Percentiles rank a stretch among this genome's conserved stretches.
phyloP scores from a whole-genome alignment of 2,113 vertebrate species.

The Myodes glareolus region DNA sequence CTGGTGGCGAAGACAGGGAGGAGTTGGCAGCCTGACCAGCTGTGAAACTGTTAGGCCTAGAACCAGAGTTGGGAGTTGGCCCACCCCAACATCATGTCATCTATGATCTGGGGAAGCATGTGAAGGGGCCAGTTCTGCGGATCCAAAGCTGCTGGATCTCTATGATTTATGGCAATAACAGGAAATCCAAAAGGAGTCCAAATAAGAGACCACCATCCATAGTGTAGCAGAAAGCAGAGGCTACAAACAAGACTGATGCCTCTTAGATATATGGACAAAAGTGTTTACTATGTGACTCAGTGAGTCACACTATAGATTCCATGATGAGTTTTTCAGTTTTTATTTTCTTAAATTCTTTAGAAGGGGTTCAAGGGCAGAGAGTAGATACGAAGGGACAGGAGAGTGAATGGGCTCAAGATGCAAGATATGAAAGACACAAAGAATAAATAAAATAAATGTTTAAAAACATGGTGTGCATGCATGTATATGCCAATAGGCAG shows the following conservation, averaged over 20 bases:
- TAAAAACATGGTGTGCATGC: neutral
- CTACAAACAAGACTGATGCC: neutral
- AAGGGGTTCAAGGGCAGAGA: neutral
- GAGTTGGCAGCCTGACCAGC: neutral
- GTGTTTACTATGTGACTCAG: neutral
- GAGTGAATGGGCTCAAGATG: neutral
- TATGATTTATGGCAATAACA: neutral
- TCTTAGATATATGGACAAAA: neutral
- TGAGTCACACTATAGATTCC: neutral
- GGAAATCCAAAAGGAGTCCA: neutral
- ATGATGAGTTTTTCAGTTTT: neutral
- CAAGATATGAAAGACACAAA: neutral
- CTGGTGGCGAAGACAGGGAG: neutral
- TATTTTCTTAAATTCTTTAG: neutral
- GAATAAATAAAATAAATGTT: neutral
- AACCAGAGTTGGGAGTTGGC: too few species aligned
- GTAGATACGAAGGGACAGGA: neutral
- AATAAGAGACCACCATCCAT: neutral
- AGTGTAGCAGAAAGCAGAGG: neutral
- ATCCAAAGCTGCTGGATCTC: neutral
- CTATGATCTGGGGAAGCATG: too few species aligned
- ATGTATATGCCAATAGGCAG: neutral
- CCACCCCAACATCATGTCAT: too few species aligned
- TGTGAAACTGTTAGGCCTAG: too few species aligned
- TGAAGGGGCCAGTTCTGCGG: too few species aligned